These are phyloP conservation scores for Poeciliopsis turneri DNA, from an alignment of 2,797 vertebrate species.

Conservation along the genomic window DNA sequence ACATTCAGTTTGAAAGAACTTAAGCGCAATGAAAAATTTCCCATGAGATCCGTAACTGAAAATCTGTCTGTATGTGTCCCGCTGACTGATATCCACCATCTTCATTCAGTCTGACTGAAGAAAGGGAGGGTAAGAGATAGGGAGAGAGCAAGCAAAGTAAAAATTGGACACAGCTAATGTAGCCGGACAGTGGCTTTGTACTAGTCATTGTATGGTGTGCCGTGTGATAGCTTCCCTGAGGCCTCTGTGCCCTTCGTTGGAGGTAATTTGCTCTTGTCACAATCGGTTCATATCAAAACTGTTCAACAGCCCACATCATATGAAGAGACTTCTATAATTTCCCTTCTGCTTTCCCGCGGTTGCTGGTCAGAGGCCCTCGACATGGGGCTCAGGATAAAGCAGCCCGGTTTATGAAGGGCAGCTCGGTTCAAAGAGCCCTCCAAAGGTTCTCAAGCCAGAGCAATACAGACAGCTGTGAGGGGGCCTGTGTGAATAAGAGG, in stretches of 20 bases:
- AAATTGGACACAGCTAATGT: slow-evolving; percentile 75
- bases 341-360: slow-evolving; percentile 59
- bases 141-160: slow-evolving; percentile 49
- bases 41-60: slow-evolving; percentile 59
- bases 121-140: slow-evolving; percentile 13
- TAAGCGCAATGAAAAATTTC: slow-evolving; percentile 36
- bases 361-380: slow-evolving; percentile 63
- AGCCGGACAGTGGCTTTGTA: slow-evolving; percentile 76
- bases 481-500: slow-evolving; percentile 45
- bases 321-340: slow-evolving; percentile 66
- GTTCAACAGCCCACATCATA: slow-evolving; percentile 64
- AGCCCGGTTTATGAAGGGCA: slow-evolving; percentile 53
- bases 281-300: slow-evolving; percentile 67
- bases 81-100: slow-evolving; percentile 45
- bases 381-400: slow-evolving; percentile 60
- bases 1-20: slow-evolving; percentile 15
- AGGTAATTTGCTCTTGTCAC: slow-evolving; percentile 77
- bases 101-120: slow-evolving; percentile 49
- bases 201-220: slow-evolving; percentile 67
- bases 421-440: slow-evolving; percentile 40
- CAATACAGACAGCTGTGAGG: slow-evolving; percentile 62
- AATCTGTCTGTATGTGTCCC: slow-evolving; percentile 37
- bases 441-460: slow-evolving; percentile 66
- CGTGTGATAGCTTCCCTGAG: slow-evolving; percentile 68
- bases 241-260: slow-evolving; percentile 63